Evolutionary conservation across 2,888 invertebrate genomes (phyloP).

Genomic region (Alentia gelatinosa): DNA sequence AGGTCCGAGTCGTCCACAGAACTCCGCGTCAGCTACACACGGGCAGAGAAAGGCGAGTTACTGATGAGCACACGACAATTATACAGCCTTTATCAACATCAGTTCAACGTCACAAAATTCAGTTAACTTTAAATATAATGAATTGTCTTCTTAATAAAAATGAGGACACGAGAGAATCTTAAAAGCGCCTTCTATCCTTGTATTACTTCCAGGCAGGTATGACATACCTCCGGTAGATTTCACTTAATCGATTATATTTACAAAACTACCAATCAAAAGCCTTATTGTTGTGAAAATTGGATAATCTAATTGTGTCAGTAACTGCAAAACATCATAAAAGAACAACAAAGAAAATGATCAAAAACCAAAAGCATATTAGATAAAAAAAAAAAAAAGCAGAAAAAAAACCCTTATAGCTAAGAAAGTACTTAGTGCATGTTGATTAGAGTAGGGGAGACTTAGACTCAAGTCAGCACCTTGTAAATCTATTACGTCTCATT

Average conservation of each 20-base stretch:
- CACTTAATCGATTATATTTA: no score
- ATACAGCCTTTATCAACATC: background rate
- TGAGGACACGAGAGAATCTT: no score
- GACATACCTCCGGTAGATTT: no score
- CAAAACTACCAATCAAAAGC: no score
- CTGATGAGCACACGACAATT: background rate
- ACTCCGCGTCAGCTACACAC: constrained; percentile 51
- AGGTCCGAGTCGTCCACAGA: constrained; percentile 56
- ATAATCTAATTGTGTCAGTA: no score
- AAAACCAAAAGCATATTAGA: background rate
- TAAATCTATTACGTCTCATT: no score
- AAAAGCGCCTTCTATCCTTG: no score
- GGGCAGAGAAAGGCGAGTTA: background rate
- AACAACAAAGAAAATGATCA: background rate
- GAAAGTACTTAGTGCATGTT: background rate
- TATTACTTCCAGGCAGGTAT: no score
- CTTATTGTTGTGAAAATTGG: no score
- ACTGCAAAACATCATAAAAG: background rate
- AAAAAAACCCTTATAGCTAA: background rate
- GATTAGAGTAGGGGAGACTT: background rate
- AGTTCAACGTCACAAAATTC: background rate
- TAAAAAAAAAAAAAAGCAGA: background rate
- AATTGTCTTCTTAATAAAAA: no score
- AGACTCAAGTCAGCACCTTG: background rate
- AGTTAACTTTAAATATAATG: no score